Evolutionary conservation across 2,888 invertebrate species (phyloP).

Genomic region (Labia minor): DNA sequence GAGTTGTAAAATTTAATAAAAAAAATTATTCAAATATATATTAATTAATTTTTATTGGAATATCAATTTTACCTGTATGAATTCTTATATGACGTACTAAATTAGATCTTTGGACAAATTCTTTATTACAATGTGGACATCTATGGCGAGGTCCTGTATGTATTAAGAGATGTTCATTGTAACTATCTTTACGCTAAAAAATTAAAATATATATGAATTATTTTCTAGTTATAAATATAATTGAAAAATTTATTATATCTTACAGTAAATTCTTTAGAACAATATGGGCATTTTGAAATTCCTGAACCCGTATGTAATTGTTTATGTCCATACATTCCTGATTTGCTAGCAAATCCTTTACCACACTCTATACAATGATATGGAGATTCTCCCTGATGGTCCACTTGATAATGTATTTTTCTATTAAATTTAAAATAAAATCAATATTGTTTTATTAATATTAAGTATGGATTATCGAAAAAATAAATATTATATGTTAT

Average conservation of each 20-base stretch:
- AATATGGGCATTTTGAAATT: slow-evolving; percentile 37
- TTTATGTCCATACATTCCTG: slow-evolving; percentile 45
- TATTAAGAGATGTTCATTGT: slow-evolving; percentile 46
- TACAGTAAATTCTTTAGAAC: slow-evolving; percentile 43
- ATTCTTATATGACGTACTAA: slow-evolving; percentile 30
- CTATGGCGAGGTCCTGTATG: slow-evolving; percentile 48
- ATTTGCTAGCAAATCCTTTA: slow-evolving; percentile 47
- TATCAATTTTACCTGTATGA: slow-evolving; percentile 27
- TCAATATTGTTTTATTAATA: not conserved
- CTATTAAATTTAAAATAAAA: slow-evolving; percentile 32
- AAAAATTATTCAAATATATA: not conserved
- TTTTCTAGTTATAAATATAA: not conserved
- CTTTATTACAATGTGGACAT: slow-evolving; percentile 48
- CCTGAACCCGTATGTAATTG: slow-evolving; percentile 36
- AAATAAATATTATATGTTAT: not conserved
- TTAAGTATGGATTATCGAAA: not conserved
- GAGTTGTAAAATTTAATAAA: not conserved
- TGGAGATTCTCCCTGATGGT: slow-evolving; percentile 43
- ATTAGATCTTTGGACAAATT: slow-evolving; percentile 44
- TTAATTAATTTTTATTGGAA: slow-evolving; percentile 9
- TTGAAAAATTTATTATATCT: slow-evolving; percentile 22
- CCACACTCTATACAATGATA: slow-evolving; percentile 43
- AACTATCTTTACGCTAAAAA: slow-evolving; percentile 41
- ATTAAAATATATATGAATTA: not conserved
- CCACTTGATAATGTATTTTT: slow-evolving; percentile 41